Evolutionary conservation across 2,888 invertebrate genomes (phyloP), one percentile per base, ranked within the genome.

Genomic region (Thecocarcelia acutangulata): DNA sequence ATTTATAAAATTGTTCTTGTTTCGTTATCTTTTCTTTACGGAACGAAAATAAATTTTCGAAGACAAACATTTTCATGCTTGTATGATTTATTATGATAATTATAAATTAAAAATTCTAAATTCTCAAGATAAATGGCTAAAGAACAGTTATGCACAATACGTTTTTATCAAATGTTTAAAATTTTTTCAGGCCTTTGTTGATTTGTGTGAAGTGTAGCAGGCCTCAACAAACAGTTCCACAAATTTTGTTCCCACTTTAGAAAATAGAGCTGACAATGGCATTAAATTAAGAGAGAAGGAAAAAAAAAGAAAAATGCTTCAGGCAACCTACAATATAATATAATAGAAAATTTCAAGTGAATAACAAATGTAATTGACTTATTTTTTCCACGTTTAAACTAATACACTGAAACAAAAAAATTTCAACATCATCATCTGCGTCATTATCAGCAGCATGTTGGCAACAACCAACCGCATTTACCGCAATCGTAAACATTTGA

Each of bases 291-390:
- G n/a, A n/a, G n/a, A n/a, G n/a, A n/a, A n/a, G n/a, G n/a, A n/a
- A n/a, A 61, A 46, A 69, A 33, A 33, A 33, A 33, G 69, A 54
- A 33, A 33, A 76, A 54, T 68, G 69, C 76, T 76, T 69, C 42
- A 69, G 76, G 76, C 76, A 44, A 46, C 28, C 64, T n/a, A 64
- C 37, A 74, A 54, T 54, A 40, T 42, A 74, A 33, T 54, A 40
- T 28, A 74, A 74, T 50, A 28, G 48, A 66, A 13, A 59, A 48
- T 66, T 59, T 72, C 56, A 78, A 72, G 72, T 78, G 66, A 61
- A 79, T 68, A 66, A 66, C 40, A 73, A 73, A 79, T 46, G 72
- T 73, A 79, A 79, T 79, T 79, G 78, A 79, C 72, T 73, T 72
- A 59, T 58, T 66, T 72, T 69, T 70, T 37, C 19, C 54, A 63